A percentile compares a stretch with the other conserved stretches of the same genome.
Evolutionary conservation across 2,797 vertebrate genomes (phyloP).

Genomic region (Trachops cirrhosus): DNA sequence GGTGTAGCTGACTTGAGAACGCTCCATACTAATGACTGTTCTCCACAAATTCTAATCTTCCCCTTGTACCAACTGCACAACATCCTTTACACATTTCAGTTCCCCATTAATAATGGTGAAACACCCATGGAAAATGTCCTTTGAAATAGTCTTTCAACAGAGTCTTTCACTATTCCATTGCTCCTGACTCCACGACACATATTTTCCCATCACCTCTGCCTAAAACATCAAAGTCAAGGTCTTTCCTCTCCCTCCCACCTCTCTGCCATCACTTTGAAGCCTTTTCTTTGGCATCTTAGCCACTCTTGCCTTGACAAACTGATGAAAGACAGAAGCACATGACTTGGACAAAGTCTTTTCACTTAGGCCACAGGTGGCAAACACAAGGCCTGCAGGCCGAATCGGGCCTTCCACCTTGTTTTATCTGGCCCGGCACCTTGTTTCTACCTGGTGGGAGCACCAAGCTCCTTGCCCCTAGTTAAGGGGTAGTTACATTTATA

Average conservation of each 20-base stretch:
- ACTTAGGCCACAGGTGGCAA: slow-evolving; percentile 36
- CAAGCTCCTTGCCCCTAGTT: too few species aligned
- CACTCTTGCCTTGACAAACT: slow-evolving; percentile 18
- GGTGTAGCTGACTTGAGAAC: not conserved
- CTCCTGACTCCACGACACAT: slow-evolving; percentile 45
- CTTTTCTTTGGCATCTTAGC: slow-evolving; percentile 49
- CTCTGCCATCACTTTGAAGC: slow-evolving; percentile 62
- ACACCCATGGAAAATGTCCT: slow-evolving; percentile 2
- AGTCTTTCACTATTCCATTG: not conserved
- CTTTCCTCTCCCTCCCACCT: not conserved
- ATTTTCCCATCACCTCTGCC: not conserved
- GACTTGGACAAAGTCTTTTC: slow-evolving; percentile 72
- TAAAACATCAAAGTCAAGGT: slow-evolving; percentile 58
- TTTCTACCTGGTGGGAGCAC: too few species aligned
- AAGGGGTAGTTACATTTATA: too few species aligned
- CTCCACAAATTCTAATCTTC: not conserved
- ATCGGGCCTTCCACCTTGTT: too few species aligned
- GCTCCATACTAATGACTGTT: not conserved
- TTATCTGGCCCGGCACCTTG: too few species aligned
- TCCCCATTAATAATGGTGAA: not conserved
- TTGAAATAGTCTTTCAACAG: slow-evolving; percentile 46
- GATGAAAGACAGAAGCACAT: slow-evolving; percentile 64
- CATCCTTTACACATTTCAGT: not conserved
- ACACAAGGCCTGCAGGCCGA: too few species aligned
- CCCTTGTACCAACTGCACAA: not conserved